Conservation (phyloP, 2,113 vertebrate genomes). For the Suricata suricatta region DNA sequence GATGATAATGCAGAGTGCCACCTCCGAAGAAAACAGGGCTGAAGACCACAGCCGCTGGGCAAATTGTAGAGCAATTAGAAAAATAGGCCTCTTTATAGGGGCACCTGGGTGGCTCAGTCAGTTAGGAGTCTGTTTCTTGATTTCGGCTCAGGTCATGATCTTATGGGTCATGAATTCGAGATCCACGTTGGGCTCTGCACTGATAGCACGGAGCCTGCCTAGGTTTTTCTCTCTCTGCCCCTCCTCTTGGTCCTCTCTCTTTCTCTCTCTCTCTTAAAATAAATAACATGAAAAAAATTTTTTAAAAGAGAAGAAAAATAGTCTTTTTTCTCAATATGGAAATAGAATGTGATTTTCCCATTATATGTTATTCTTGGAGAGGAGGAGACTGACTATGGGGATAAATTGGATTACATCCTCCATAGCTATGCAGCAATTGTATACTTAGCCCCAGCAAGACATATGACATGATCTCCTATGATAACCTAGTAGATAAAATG, state of each 20-base stretch:
- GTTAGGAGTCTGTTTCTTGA: no score
- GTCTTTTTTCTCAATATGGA: not conserved
- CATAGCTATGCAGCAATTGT: not conserved
- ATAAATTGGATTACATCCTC: not conserved
- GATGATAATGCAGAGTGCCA: not conserved
- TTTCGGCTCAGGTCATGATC: no score
- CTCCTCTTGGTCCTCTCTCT: no score
- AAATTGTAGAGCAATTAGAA: not conserved
- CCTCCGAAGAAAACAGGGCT: not conserved
- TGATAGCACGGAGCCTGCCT: no score
- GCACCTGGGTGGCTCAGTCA: no score
- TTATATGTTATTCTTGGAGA: slow-evolving; percentile 1
- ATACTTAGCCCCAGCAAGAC: not conserved
- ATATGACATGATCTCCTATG: not conserved
- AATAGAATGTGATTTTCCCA: not conserved
- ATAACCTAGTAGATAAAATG: not conserved
- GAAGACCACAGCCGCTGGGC: not conserved
- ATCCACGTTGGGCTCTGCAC: no score
- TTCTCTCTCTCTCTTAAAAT: no score
- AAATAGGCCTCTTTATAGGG: no score
- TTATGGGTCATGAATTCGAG: no score
- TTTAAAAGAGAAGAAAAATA: not conserved
- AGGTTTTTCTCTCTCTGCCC: no score
- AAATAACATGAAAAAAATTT: no score
- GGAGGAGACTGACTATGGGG: not conserved